phyloP scores from a whole-genome alignment of 1,140 invertebrate genomes.

The Meloidogyne floridensis region DNA sequence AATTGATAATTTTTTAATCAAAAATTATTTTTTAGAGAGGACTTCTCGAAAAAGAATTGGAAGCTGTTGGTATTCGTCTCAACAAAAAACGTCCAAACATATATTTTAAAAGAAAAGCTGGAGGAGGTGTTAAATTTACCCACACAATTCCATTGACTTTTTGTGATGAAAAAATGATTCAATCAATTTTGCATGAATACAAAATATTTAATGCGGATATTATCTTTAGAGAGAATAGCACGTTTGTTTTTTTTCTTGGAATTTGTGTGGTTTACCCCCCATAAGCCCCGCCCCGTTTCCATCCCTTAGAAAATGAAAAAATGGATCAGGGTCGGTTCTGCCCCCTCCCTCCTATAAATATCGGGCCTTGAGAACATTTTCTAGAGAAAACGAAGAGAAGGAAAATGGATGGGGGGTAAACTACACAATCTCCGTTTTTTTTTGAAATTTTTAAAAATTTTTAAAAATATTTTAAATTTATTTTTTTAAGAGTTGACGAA shows the following conservation, averaged over 20 bases:
- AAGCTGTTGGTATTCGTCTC: conserved; percentile 93
- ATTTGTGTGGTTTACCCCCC: no score
- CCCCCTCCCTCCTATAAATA: no score
- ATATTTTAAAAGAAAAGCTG: conserved; percentile 86
- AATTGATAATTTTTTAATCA: conserved; percentile 64
- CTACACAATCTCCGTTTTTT: background rate
- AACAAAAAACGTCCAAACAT: conserved; percentile 97
- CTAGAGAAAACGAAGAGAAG: no score
- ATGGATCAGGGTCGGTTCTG: no score
- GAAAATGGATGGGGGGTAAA: no score
- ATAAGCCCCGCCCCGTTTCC: no score
- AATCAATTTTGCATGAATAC: conserved; percentile 96
- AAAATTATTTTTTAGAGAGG: conserved; percentile 83
- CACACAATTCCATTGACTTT: conserved; percentile 89
- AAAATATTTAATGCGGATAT: conserved; percentile 98
- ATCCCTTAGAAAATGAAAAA: background rate
- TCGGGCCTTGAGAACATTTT: no score
- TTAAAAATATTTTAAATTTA: conserved; percentile 10
- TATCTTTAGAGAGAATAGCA: conserved; percentile 92
- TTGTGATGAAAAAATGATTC: conserved; percentile 94
- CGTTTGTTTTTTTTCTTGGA: conserved; percentile 61
- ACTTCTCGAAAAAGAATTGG: conserved; percentile 93
- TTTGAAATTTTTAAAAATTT: background rate
- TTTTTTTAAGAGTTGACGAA: conserved; percentile 77
- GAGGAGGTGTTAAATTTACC: conserved; percentile 97